Evolutionary conservation across 2,113 vertebrate genomes (phyloP).

Genomic region (Montifringilla adamsi): DNA sequence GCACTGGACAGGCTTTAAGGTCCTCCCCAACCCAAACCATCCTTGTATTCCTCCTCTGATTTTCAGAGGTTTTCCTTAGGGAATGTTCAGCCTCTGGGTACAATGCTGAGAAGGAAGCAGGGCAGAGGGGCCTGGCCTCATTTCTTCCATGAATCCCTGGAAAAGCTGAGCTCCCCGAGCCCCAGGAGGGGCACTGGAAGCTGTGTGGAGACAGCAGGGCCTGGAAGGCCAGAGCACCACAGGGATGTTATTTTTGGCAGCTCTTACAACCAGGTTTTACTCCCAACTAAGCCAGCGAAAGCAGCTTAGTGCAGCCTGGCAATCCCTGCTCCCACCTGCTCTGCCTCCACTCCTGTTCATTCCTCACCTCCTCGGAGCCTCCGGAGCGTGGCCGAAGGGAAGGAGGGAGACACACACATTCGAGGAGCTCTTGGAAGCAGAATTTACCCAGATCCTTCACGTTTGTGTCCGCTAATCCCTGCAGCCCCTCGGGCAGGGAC

Average conservation of each 20-base stretch:
- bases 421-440: neutral
- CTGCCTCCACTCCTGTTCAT: accelerated
- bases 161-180: neutral
- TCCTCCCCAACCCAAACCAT: neutral
- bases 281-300: neutral
- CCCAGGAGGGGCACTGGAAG: neutral
- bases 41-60: neutral
- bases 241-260: neutral
- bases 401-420: neutral
- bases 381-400: neutral
- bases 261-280: neutral
- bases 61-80: neutral
- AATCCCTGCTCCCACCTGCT: neutral
- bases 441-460: neutral
- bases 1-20: neutral
- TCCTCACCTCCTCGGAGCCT: neutral
- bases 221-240: accelerated
- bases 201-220: neutral
- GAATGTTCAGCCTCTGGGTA: accelerated
- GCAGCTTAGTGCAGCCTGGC: neutral
- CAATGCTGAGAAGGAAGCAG: accelerated
- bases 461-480: neutral
- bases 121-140: accelerated
- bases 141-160: neutral
- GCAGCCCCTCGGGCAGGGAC: neutral